Conservation (phyloP, 2,113 vertebrate genomes). For the human (Homo sapiens) region GRCh38 chr3:111220501-111221000, state of each 20-base stretch:
- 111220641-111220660: not conserved
- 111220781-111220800: constrained; percentile 2
- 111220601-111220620: not conserved
- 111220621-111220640: not conserved
- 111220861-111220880: not conserved
- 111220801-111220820: not conserved
- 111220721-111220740: not conserved
- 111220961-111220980: constrained; percentile 10
- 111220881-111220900: not conserved
- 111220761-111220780: not conserved
- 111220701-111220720: not conserved
- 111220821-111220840: not conserved
- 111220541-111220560: not conserved
- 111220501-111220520: not conserved
- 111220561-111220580: not conserved
- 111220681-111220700: not conserved
- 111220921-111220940: not conserved
- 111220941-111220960: not conserved
- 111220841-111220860: not conserved
- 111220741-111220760: not conserved
- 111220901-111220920: not conserved
- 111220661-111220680: not conserved
- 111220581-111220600: not conserved
- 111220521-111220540: not conserved
- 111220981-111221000: constrained; percentile 19